These are phyloP conservation scores for Myiozetetes cayanensis DNA, from an alignment of 2,113 vertebrate species.

Conservation along the genomic window DNA sequence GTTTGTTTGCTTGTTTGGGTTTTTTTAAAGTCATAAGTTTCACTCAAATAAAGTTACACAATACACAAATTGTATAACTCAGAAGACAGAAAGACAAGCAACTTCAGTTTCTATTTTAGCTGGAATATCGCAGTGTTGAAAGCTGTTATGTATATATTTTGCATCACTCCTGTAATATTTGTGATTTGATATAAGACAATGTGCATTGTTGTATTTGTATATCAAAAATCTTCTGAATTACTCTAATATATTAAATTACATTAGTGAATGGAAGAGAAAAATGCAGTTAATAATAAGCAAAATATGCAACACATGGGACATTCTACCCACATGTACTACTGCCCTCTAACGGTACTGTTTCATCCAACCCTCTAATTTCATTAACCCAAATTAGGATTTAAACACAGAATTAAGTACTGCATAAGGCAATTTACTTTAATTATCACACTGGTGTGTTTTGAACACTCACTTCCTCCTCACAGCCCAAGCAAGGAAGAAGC, in stretches of 20 bases:
- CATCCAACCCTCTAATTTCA: not conserved
- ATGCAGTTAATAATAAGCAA: not conserved
- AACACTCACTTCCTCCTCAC: not conserved
- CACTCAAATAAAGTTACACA: not conserved
- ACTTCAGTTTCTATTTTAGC: not conserved
- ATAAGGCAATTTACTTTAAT: not conserved
- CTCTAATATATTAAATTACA: not conserved
- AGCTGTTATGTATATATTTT: not conserved
- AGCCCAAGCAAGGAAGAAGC: not conserved
- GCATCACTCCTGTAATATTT: not conserved
- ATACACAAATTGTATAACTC: not conserved
- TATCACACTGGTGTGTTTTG: not conserved
- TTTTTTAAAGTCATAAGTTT: not conserved
- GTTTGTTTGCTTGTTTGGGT: no score
- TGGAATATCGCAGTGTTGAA: not conserved
- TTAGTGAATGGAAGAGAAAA: not conserved
- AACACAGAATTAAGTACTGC: not conserved
- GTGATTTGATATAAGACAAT: not conserved
- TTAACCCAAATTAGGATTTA: not conserved
- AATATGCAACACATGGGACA: not conserved
- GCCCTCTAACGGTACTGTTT: conserved; percentile 35
- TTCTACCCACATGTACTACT: not conserved
- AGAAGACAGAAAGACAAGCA: not conserved
- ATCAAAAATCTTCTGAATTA: not conserved
- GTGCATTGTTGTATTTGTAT: not conserved